A percentile compares a stretch with the other conserved stretches of the same genome.
phyloP scores from a whole-genome alignment of 2,888 invertebrate species.

The Ornithoptera alexandrae region DNA sequence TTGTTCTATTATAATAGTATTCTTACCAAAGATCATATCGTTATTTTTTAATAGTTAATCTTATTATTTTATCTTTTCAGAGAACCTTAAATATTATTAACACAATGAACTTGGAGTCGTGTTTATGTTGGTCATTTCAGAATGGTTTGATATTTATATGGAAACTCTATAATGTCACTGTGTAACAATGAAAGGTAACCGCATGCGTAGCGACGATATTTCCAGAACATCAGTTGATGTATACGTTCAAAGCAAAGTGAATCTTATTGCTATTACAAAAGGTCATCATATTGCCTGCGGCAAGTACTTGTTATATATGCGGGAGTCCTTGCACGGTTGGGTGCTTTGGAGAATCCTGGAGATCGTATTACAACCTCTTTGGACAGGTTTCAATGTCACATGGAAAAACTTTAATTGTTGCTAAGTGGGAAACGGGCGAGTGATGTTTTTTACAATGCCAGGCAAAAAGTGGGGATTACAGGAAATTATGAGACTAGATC shows the following conservation, averaged over 20 bases:
- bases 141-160: slow-evolving; percentile 39
- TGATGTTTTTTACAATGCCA: slow-evolving; percentile 1
- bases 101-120: too few relatives aligned
- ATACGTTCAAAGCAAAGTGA: slow-evolving; percentile 7
- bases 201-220: slow-evolving; percentile 40
- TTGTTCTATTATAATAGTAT: too few relatives aligned
- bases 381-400: slow-evolving; percentile 70
- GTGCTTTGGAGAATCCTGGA: slow-evolving; percentile 66
- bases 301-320: slow-evolving; percentile 46
- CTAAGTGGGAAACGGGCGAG: slow-evolving; percentile 6
- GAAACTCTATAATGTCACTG: slow-evolving; percentile 31
- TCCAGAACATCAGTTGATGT: slow-evolving; percentile 31
- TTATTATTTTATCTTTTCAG: too few relatives aligned
- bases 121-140: slow-evolving; percentile 33
- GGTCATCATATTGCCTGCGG: slow-evolving; percentile 40
- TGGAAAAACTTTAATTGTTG: slow-evolving; percentile 47
- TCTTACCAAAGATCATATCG: too few relatives aligned
- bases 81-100: too few relatives aligned
- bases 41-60: too few relatives aligned
- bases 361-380: slow-evolving; percentile 71
- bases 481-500: slow-evolving; percentile 15
- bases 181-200: slow-evolving; percentile 41
- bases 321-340: slow-evolving; percentile 73
- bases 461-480: slow-evolving; percentile 15
- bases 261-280: slow-evolving; percentile 14